Evolutionary conservation across 2,113 vertebrate genomes (phyloP).

Genomic region (Macheiramphus alcinus): DNA sequence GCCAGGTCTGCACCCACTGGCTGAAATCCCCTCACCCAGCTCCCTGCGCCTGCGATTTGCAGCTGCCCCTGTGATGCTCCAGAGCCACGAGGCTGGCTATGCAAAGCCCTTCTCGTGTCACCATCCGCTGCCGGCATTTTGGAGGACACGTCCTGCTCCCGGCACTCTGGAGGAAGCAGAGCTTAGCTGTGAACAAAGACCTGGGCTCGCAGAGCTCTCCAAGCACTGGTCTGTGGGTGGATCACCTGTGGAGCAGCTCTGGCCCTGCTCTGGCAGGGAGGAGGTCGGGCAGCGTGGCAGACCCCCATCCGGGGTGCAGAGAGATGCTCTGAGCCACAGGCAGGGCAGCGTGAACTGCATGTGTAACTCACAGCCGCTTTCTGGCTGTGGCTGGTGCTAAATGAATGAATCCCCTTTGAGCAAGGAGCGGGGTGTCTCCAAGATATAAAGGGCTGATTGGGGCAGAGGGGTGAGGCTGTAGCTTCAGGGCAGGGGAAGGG

Average conservation of each 20-base stretch:
- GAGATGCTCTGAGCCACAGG: neutral
- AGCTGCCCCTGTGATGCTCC: rapidly evolving
- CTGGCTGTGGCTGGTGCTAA: neutral
- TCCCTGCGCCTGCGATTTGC: neutral
- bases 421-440: rapidly evolving
- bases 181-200: neutral
- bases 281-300: neutral
- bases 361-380: rapidly evolving
- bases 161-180: neutral
- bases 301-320: rapidly evolving
- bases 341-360: rapidly evolving
- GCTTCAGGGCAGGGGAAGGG: neutral
- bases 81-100: neutral
- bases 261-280: neutral
- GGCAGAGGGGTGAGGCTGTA: neutral
- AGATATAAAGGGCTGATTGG: neutral
- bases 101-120: neutral
- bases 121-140: rapidly evolving
- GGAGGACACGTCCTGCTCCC: rapidly evolving
- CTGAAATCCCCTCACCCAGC: rapidly evolving
- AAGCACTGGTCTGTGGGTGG: neutral
- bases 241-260: neutral
- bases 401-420: neutral
- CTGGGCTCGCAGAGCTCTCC: neutral
- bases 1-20: neutral